Conservation (phyloP, 1,140 invertebrate genomes). For the Apis mellifera region DNA sequence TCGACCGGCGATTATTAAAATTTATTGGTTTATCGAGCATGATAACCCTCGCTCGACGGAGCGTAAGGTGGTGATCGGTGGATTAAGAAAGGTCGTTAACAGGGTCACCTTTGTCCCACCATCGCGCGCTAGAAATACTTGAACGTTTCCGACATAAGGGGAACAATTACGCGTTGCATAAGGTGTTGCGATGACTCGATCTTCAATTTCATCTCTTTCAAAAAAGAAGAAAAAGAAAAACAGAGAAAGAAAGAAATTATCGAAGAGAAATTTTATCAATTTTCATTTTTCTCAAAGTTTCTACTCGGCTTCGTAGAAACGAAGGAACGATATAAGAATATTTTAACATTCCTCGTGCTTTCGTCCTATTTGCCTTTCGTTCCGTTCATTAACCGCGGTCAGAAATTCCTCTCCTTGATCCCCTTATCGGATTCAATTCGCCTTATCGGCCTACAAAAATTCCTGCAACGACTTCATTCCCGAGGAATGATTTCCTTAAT, state of each 20-base stretch:
- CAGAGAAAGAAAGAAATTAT: background rate
- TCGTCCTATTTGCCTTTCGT: constrained; percentile 5
- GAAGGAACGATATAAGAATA: background rate
- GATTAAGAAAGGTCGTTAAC: constrained; percentile 49
- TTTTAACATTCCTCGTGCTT: background rate
- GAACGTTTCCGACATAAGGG: background rate
- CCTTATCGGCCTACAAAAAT: constrained; percentile 33
- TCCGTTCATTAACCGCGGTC: constrained; percentile 13
- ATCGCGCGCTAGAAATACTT: constrained; percentile 18
- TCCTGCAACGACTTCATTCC: constrained; percentile 23
- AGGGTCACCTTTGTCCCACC: constrained; percentile 34
- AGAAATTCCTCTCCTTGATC: constrained; percentile 27
- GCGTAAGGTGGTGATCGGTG: constrained; percentile 1
- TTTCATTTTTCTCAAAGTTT: no score
- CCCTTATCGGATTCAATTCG: constrained; percentile 44
- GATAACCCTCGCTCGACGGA: constrained; percentile 14
- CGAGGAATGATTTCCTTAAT: constrained; percentile 33
- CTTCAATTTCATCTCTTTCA: background rate
- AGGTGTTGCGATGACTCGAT: background rate
- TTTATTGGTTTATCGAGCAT: constrained; percentile 41
- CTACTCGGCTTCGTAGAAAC: no score
- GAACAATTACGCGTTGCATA: background rate
- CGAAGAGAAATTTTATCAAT: background rate
- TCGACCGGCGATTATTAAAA: constrained; percentile 26
- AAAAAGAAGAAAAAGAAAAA: background rate